Evolutionary conservation across 2,113 vertebrate genomes (phyloP).

Genomic region (Ctenodactylus gundi): DNA sequence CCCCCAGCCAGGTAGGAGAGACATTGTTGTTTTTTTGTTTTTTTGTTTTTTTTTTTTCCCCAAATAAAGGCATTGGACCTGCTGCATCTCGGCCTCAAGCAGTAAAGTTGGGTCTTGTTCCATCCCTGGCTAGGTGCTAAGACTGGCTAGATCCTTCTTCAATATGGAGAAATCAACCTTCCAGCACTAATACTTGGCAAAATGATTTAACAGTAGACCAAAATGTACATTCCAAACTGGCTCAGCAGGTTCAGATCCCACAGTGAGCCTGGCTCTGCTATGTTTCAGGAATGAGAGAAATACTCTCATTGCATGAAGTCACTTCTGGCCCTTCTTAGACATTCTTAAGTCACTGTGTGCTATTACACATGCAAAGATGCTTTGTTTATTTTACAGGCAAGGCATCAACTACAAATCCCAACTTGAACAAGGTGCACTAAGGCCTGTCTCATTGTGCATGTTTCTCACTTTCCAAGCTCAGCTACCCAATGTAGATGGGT

Average conservation of each 20-base stretch:
- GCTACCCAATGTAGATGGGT: slow-evolving; percentile 62
- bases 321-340: slow-evolving; percentile 47
- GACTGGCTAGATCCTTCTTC: not conserved
- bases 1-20: too few species aligned
- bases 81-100: not conserved
- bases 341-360: slow-evolving; percentile 75
- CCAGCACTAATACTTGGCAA: slow-evolving; percentile 34
- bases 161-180: slow-evolving; percentile 25
- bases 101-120: not conserved
- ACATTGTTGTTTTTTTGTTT: too few species aligned
- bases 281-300: not conserved
- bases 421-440: slow-evolving; percentile 66
- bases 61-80: rapidly evolving
- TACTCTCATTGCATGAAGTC: slow-evolving; percentile 27
- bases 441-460: slow-evolving; percentile 42
- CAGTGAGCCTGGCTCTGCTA: slow-evolving; percentile 49
- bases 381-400: slow-evolving; percentile 80
- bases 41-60: too few species aligned
- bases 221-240: slow-evolving; percentile 59
- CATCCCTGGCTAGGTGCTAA: not conserved
- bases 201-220: slow-evolving; percentile 52
- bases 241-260: slow-evolving; percentile 74
- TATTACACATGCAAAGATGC: slow-evolving; percentile 66
- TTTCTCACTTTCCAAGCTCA: slow-evolving; percentile 61
- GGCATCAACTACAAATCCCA: slow-evolving; percentile 78